Base-by-base conservation (phyloP, 2,797 vertebrate genomes). In the Orientallactaga sibirica region DNA sequence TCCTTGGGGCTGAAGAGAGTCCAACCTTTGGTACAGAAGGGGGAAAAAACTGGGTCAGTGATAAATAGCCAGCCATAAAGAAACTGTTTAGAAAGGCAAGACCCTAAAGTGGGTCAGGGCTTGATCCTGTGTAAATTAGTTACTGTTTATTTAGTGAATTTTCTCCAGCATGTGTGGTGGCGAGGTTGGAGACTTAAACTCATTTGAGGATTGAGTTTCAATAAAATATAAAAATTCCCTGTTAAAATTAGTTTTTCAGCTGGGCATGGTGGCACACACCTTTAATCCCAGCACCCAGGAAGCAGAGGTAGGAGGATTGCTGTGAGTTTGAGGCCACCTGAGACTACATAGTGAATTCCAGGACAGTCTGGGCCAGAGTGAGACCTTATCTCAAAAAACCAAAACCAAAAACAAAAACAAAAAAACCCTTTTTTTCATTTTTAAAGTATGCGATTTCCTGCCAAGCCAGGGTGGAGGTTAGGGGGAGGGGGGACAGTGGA, bases 71-170 rank as follows among this genome's bases (percentile, higher is more conserved):
- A 43, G 12, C 12, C 43, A 0, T 6, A 4, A 93, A 90, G 78
- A 67, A 58, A 66, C 91, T 41, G 33, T 68, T 87, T 37, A 94
- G 81, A 70, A 61, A 66, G 68, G 48, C 68, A 16, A 84, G 90
- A 37, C 58, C 87, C 52, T 29, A 79, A 97, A 97, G 41, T 92
- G 96, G 96, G 93, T 95, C 93, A 92, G 85, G 41, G 15, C 90
- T 88, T 0, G 43, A 48, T 29, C n/a, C 68, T 70, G 55, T 24
- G 82, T 82, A 92, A 85, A 96, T 95, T 52, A 93, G 96, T 20
- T 37, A 58, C 87, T 96, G 66, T 95, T 93, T 93, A 68, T 41
- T 83, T 86, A 70, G 92, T 0, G 2, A 25, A 70, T 88, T 71
- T 58, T 61, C 92, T 92, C 41, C 48, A 8, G 11, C 9, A 68